Base-by-base conservation (phyloP, 2,888 invertebrate species). In the Sphinx pinastri region DNA sequence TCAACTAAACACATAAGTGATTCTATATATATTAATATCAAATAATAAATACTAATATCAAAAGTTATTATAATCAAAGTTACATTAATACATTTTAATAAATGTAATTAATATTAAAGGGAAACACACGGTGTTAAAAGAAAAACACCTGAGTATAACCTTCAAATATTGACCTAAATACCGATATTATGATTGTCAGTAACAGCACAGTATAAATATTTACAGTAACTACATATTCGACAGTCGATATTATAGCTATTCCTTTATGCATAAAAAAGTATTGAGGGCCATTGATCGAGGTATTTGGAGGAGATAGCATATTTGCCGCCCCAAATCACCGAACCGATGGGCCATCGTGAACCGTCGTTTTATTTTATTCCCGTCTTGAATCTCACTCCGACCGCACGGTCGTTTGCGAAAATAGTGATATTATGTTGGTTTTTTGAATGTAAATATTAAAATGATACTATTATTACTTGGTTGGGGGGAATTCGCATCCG, bases 281-380 rank as follows among this genome's bases (percentile, higher is more conserved):
- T 67, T 70, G 57, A 70, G 57, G 73, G 73, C 71, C 75, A 47
- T 73, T 75, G 77, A 70, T 73, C 72, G 68, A 73, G 70, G 71
- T 74, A 78, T 76, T 77, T 72, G 71, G 71, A 68, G 72, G 72
- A 73, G 74, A 77, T 77, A 76, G 76, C 76, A 77, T 79, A 79
- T 77, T 77, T 72, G 72, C 73, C 73, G 57, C 72, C 76, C 75
- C 71, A 77, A 76, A 78, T 77, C 74, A 73, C 71, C 68, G 67
- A 73, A 71, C 70, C 72, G 74, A 79, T 77, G 73, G 77, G 68
- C 77, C 72, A 79, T 79, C 76, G 74, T 57, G 55, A 70, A 76
- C 77, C 77, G 73, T 76, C 76, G 72, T 77, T 75, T 72, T 74
- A 76, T 74, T 77, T 77, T 79, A 79, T 77, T 73, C 71, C 71